Base-by-base conservation (phyloP, 2,797 vertebrate genomes). In the Xerus rutilus region DNA sequence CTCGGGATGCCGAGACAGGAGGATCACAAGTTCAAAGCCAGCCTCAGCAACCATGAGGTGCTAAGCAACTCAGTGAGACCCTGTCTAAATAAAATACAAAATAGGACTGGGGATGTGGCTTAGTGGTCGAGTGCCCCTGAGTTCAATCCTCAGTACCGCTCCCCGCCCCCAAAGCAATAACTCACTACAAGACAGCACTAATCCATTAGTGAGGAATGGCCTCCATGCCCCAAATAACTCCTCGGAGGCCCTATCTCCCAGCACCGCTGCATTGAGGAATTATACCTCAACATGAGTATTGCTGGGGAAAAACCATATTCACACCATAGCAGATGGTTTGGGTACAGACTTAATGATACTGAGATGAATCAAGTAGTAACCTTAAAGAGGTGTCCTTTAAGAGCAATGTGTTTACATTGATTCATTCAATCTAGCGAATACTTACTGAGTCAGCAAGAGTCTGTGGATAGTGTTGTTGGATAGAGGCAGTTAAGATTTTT, bases 301-400 rank as follows among this genome's bases (percentile, higher is more conserved):
- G 30, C 18, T 59, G 52, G 23, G 30, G 2, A 84, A 1, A 7
- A 59, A 45, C 30, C 11, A 1, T 6, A n/a, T 5, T 77, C 20
- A 45, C 47, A 69, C 72, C 49, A 30, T 25, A 32, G 18, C 52
- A 23, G 17, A 59, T 59, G 21, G 25, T n/a, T 96, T 74, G 47
- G 70, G 45, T 59, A 54, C 23, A 35, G 20, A 78, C 78, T 57
- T 93, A 32, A 30, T 86, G 47, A 88, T 73, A 62, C 15, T 81
- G 67, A 82, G 35, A 57, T 81, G 70, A 62, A 69, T 49, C 32
- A 82, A 84, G 10, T 52, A n/a, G 89, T 67, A 59, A 79, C 74
- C 54, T 89, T 59, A 84, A 89, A 94, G n/a, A 94, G 64, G 67
- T 45, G 21, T 13, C 74, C 23, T 78, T 95, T 89, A 57, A 97